Evolutionary conservation across 1,140 invertebrate genomes (phyloP), one percentile per base, ranked within the genome.

Genomic region (Belonocnema kinseyi): DNA sequence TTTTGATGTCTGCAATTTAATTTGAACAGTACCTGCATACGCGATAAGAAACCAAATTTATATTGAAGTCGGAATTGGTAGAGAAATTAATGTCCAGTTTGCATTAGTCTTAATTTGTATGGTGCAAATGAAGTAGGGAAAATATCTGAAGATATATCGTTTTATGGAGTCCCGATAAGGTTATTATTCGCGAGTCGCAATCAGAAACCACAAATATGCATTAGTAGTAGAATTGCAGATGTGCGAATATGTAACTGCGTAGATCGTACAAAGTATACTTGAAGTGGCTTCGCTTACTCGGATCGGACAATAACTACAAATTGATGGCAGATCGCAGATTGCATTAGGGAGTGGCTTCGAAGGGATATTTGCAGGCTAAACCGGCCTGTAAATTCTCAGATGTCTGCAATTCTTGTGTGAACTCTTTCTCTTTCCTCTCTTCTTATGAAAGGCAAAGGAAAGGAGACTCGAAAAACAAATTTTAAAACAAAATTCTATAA

Each of bases 301-400:
- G 61, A 66, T 66, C 61, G 26, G 61, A 66, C 61, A 66, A 66
- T 66, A 66, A 66, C 61, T 40, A 66, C 61, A 66, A 66, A 66
- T 66, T 66, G 61, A 66, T 66, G 61, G 61, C 26, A 21, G 61
- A 66, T 66, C 61, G 61, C 61, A 66, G 58, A 61, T 61, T 61
- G 58, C 58, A 61, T 61, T 66, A 66, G 61, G 61, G 61, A 66
- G 61, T 66, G 61, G 61, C 26, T 66, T 26, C 61, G 40, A n/a
- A 40, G 61, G 40, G 16, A 40, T 46, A 66, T 66, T 46, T 66
- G 26, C 40, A 40, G 61, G 26, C n/a, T 46, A n/a, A 66, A 66
- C 61, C 61, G 33, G 61, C 61, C n/a, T 66, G 26, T 66, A 40
- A 66, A 66, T 66, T 33, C 40, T 66, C 16, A 66, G 33, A 66